Percentiles rank a stretch among this genome's conserved stretches.
Evolutionary conservation across 2,888 invertebrate genomes (phyloP).

Genomic region (Epinotia brunnichana): DNA sequence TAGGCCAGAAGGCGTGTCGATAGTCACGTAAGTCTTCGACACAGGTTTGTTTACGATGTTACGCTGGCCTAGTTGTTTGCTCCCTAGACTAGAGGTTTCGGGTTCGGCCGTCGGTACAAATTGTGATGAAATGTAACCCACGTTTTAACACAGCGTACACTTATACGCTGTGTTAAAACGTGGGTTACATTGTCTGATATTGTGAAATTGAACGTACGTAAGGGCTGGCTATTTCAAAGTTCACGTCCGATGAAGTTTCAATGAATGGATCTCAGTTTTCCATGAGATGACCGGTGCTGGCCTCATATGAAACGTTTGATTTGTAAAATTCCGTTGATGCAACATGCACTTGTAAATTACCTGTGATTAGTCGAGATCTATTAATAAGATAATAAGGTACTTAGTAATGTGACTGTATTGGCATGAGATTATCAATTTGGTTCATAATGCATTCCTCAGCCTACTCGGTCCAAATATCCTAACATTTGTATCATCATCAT

Average conservation of each 20-base stretch:
- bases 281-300: not conserved
- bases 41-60: slow-evolving; percentile 19
- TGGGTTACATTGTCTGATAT: not conserved
- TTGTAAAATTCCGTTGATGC: not conserved
- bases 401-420: not conserved
- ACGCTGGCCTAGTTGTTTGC: slow-evolving; percentile 17
- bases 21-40: slow-evolving; percentile 8
- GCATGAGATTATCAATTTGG: not conserved
- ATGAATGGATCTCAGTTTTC: too few relatives aligned
- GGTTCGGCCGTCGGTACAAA: not conserved
- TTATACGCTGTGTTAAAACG: too few relatives aligned
- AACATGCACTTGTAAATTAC: not conserved
- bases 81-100: slow-evolving; percentile 14
- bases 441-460: not conserved
- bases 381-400: not conserved
- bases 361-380: slow-evolving; percentile 1
- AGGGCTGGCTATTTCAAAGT: too few relatives aligned
- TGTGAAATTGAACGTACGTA: too few relatives aligned
- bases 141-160: too few relatives aligned
- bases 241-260: too few relatives aligned
- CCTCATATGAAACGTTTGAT: not conserved
- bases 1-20: slow-evolving; percentile 7
- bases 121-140: not conserved
- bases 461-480: not conserved
- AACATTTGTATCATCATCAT: too few relatives aligned